These are phyloP conservation scores for Cabera pusaria DNA, from an alignment of 2,888 invertebrate genomes.

Conservation along the genomic window DNA sequence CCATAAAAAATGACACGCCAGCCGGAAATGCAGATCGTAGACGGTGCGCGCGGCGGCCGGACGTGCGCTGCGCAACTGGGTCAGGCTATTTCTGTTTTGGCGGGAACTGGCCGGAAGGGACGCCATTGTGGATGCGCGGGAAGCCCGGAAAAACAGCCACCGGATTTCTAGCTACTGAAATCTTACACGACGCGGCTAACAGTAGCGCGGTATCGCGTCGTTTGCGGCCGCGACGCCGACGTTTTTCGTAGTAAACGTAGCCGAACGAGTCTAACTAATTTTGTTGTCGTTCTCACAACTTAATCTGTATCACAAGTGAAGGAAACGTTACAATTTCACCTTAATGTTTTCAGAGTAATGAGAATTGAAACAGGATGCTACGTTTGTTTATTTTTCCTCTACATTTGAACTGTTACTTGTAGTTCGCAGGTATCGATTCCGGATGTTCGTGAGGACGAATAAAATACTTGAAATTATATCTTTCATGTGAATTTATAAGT, in stretches of 20 bases:
- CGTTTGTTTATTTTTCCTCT: slow-evolving; percentile 44
- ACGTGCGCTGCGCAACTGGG: slow-evolving; percentile 75
- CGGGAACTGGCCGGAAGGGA: slow-evolving; percentile 81
- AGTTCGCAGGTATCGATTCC: slow-evolving; percentile 37
- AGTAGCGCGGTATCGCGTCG: slow-evolving; percentile 56
- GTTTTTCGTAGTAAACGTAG: slow-evolving; percentile 65
- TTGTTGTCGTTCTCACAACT: slow-evolving; percentile 49
- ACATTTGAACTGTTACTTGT: slow-evolving; percentile 39
- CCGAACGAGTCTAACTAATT: slow-evolving; percentile 49
- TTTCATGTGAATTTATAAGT: slow-evolving; percentile 60
- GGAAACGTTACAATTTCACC: slow-evolving; percentile 56
- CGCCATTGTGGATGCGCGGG: slow-evolving; percentile 80
- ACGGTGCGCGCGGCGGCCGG: slow-evolving; percentile 63
- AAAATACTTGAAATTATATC: slow-evolving; percentile 36
- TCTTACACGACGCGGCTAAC: slow-evolving; percentile 58
- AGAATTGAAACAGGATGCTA: slow-evolving; percentile 48
- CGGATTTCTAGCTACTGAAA: slow-evolving; percentile 81
- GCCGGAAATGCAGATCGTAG: slow-evolving; percentile 79
- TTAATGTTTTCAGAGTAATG: slow-evolving; percentile 44
- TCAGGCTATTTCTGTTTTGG: slow-evolving; percentile 83
- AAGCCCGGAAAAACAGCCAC: slow-evolving; percentile 77
- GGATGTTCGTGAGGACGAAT: slow-evolving; percentile 25
- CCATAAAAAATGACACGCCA: slow-evolving; percentile 74
- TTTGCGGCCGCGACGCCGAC: slow-evolving; percentile 44
- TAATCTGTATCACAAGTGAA: slow-evolving; percentile 45